Conservation (phyloP, 2,888 invertebrate genomes). For the Ectemnius lituratus region DNA sequence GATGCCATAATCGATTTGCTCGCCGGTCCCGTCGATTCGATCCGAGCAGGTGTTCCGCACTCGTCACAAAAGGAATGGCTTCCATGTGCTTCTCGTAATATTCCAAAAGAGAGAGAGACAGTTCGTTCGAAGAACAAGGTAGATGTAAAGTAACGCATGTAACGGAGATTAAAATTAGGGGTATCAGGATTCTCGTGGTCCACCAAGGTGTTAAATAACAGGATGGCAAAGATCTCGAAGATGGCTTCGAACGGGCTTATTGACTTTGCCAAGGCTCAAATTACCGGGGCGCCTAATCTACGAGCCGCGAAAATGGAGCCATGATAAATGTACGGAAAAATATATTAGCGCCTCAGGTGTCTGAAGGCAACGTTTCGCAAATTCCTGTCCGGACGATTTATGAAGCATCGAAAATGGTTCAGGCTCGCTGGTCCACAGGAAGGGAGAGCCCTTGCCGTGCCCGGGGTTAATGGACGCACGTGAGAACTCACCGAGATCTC, state of each 20-base stretch:
- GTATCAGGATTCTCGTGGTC: too few relatives aligned
- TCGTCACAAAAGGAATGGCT: not conserved
- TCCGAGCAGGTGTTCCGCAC: conserved; percentile 18
- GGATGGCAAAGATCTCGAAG: not conserved
- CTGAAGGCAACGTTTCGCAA: not conserved
- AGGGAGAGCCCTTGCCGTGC: not conserved
- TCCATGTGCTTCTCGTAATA: not conserved
- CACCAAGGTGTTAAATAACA: too few relatives aligned
- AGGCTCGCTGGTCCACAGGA: not conserved
- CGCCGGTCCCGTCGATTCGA: conserved; percentile 12
- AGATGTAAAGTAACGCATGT: too few relatives aligned
- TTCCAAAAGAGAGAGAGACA: too few relatives aligned
- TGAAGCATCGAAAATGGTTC: conserved; percentile 1
- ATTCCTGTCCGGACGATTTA: conserved; percentile 1
- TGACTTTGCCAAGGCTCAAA: conserved; percentile 17
- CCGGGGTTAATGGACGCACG: not conserved
- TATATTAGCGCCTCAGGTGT: conserved; percentile 7
- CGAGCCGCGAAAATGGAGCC: conserved; percentile 13
- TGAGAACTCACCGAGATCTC: not conserved
- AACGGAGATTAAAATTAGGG: too few relatives aligned
- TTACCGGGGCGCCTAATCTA: conserved; percentile 21
- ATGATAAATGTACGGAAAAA: conserved; percentile 14
- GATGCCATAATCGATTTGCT: conserved; percentile 22
- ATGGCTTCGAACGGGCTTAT: not conserved
- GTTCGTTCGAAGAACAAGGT: too few relatives aligned